Evolutionary conservation across 2,797 vertebrate species (phyloP).

Genomic region (Nyctibius grandis): DNA sequence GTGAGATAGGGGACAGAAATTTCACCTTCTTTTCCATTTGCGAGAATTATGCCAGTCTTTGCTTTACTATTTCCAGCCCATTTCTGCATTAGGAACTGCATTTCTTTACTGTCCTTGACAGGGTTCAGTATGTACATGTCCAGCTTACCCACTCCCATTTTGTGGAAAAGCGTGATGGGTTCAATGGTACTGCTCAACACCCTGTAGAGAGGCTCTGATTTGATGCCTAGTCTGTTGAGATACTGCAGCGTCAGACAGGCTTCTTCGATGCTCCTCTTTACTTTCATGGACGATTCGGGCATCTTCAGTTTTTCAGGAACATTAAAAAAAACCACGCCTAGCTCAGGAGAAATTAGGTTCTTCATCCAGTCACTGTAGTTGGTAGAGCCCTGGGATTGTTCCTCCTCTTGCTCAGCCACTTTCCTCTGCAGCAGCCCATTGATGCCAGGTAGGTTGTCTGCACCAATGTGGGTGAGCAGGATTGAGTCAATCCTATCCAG

Average conservation of each 20-base stretch:
- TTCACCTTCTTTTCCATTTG: constrained; percentile 95
- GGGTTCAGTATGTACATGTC: constrained; percentile 98
- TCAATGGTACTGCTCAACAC: constrained; percentile 93
- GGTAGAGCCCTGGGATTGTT: constrained; percentile 87
- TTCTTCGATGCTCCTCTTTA: constrained; percentile 97
- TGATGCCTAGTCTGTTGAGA: constrained; percentile 91
- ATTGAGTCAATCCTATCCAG: constrained; percentile 96
- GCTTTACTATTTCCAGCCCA: constrained; percentile 99
- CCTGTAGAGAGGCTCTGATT: constrained; percentile 91
- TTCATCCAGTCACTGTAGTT: constrained; percentile 95
- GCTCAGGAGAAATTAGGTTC: constrained; percentile 96
- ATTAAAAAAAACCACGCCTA: constrained; percentile 97
- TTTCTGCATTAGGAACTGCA: constrained; percentile 99
- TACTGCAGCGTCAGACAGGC: constrained; percentile 94
- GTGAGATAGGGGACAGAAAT: constrained; percentile 98
- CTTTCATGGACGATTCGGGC: constrained; percentile 90
- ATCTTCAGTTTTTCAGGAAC: constrained; percentile 93
- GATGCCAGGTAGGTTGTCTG: constrained; percentile 96
- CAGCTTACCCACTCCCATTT: constrained; percentile 94
- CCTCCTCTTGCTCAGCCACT: constrained; percentile 94
- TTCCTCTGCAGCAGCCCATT: constrained; percentile 97
- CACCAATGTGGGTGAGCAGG: constrained; percentile 96
- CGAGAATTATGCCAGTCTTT: constrained; percentile 92
- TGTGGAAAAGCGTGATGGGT: constrained; percentile 96
- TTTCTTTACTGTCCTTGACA: constrained; percentile 98